Base-by-base conservation (phyloP, 2,888 invertebrate genomes). In the Noctua fimbriata region DNA sequence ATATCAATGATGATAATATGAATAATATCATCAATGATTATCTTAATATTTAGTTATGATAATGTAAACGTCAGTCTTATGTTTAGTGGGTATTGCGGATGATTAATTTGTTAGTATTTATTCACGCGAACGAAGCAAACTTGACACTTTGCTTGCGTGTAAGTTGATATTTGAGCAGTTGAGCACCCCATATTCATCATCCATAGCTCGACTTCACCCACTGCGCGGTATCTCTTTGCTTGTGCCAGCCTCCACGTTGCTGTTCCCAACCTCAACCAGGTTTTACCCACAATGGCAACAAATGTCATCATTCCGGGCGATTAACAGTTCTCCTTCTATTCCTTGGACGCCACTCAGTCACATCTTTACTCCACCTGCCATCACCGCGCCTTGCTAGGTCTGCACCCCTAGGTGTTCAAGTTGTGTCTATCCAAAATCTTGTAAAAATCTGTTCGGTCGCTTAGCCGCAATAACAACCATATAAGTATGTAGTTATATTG, bases 31-130 rank as follows among this genome's bases (percentile, higher is more conserved):
- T 32, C 36, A 21, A 67, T 58, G 49, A 74, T 79, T 60, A 63
- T 36, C 52, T 82, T 76, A 85, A 84, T 72, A 74, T 81, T 85
- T 47, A 78, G 74, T 28, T 75, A 85, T 82, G 78, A 14, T 78
- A 76, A 85, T 85, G 12, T 76, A 41, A 41, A 0, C 41, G 9
- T 60, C 49, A 49, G 7, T 60, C 1, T n/a, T 47, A 63, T 24
- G 52, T 41, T 69, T 41, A 49, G 14, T 60, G n/a, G 49, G 16
- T 55, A 52, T 63, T 55, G 44, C n/a, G 44, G 24, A 69, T 79
- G 58, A 82, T 47, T 83, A 66, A 76, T 84, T 24, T 65, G 7
- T 69, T 81, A 9, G 16, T 63, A 32, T 44, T n/a, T 63, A 32
- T 44, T n/a, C 16, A 66, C 66, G 28, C 28, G n/a, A 1, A 60